Evolutionary conservation across 1,140 invertebrate genomes (phyloP), one percentile per base, ranked within the genome.

Genomic region (Phenacoccus solenopsis): DNA sequence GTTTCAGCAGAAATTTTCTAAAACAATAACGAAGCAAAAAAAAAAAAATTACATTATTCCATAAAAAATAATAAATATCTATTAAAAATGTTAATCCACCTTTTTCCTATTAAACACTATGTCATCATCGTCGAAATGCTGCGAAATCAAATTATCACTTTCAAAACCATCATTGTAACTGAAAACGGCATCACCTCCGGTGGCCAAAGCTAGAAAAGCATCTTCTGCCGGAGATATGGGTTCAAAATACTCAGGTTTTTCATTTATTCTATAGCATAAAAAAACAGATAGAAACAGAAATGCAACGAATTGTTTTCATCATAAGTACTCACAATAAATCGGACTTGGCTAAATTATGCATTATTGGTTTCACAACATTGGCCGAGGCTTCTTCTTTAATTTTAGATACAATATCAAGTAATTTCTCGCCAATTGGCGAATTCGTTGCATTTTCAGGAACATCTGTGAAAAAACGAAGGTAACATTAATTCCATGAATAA

Each of bases 351-450:
- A 57, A 72, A 32, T 25, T 72, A 32, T 25, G n/a, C 30, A 38
- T 5, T 16, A 64, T 10, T 3, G 59, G 59, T 27, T 64, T 64
- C 22, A 64, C 20, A 9, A 64, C 20, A 64, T 20, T 64, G 9
- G 2, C 12, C 25, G 59, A 64, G 20, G 74, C 73, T 56, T 28
- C 71, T 28, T 71, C 72, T 70, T 74, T 75, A 4, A 75, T 25
- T 69, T 69, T 73, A 10, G 68, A 28, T n/a, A 73, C 72, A 20
- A 75, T 38, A 61, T 73, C 74, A 28, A 73, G 30, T 32, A 75
- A 69, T 56, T 72, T 70, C n/a, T 73, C 72, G 16, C 70, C 69
- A 12, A 73, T 70, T 12, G 68, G 72, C 30, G 70, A 59, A 0
- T 71, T 68, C 25, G 10, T 24, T 10, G 32, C 9, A 64, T 64